phyloP scores from a whole-genome alignment of 2,113 vertebrate genomes.

The Megaleporinus macrocephalus region DNA sequence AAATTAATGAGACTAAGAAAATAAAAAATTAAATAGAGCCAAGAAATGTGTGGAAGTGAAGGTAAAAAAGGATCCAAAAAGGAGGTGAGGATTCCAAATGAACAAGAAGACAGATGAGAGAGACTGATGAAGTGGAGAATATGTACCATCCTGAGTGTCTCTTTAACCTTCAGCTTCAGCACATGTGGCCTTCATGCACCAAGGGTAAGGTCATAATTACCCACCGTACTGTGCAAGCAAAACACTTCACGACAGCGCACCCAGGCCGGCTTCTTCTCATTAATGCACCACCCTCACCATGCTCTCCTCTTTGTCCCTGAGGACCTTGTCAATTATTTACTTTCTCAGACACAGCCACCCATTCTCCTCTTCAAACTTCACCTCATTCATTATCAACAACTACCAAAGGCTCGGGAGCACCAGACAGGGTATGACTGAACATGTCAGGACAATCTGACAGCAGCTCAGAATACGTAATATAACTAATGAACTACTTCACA shows the following conservation, averaged over 20 bases:
- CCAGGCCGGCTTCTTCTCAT: constrained; percentile 28
- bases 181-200: constrained; percentile 33
- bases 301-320: constrained; percentile 20
- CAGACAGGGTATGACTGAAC: background rate
- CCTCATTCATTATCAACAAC: constrained; percentile 18
- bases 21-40: background rate
- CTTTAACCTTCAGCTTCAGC: constrained; percentile 50
- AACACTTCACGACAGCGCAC: constrained; percentile 19
- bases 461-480: background rate
- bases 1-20: background rate
- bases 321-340: constrained; percentile 39
- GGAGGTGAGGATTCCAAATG: background rate
- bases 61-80: constrained; percentile 6
- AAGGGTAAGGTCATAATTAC: constrained; percentile 47
- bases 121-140: background rate
- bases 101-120: constrained; percentile 11
- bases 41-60: constrained; percentile 9
- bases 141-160: constrained; percentile 38
- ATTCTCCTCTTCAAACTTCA: constrained; percentile 27
- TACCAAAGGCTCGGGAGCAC: constrained; percentile 9
- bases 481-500: background rate
- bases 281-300: constrained; percentile 21
- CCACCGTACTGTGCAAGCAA: constrained; percentile 45
- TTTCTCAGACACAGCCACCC: constrained; percentile 29
- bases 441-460: background rate